Conservation (phyloP, 2,113 vertebrate genomes). For the Ammospiza caudacuta region DNA sequence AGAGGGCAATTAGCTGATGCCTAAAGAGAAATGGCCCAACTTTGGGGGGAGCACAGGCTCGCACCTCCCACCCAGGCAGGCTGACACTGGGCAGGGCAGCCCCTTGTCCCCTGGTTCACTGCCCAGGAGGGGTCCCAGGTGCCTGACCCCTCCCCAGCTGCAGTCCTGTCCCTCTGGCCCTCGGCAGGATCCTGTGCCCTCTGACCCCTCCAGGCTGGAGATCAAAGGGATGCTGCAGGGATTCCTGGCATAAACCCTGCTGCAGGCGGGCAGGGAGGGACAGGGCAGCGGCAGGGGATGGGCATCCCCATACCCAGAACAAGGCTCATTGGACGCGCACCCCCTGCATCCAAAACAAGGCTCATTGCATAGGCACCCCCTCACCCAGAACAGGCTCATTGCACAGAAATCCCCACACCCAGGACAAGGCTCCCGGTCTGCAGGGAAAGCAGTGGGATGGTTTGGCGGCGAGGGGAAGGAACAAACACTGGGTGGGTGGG, state of each 20-base stretch:
- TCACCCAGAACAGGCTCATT: too few species aligned
- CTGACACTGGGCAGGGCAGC: neutral
- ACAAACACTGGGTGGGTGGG: neutral
- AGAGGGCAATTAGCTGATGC: neutral
- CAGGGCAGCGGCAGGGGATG: neutral
- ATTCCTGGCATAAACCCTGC: neutral
- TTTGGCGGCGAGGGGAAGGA: neutral
- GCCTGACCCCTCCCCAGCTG: neutral
- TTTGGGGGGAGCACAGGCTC: neutral
- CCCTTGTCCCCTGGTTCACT: neutral
- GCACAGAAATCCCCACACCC: too few species aligned
- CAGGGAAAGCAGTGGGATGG: fast-evolving
- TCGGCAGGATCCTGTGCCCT: neutral
- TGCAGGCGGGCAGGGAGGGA: neutral
- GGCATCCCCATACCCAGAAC: neutral
- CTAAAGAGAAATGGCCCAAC: neutral
- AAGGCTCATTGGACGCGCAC: too few species aligned
- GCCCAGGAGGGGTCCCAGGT: neutral
- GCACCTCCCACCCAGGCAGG: neutral
- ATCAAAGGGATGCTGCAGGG: neutral
- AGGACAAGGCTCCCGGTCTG: neutral
- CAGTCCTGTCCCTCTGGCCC: neutral
- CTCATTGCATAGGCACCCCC: too few species aligned
- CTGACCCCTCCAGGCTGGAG: neutral
- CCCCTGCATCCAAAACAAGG: too few species aligned